phyloP scores from a whole-genome alignment of 2,113 vertebrate genomes.

The Marmota monax region DNA sequence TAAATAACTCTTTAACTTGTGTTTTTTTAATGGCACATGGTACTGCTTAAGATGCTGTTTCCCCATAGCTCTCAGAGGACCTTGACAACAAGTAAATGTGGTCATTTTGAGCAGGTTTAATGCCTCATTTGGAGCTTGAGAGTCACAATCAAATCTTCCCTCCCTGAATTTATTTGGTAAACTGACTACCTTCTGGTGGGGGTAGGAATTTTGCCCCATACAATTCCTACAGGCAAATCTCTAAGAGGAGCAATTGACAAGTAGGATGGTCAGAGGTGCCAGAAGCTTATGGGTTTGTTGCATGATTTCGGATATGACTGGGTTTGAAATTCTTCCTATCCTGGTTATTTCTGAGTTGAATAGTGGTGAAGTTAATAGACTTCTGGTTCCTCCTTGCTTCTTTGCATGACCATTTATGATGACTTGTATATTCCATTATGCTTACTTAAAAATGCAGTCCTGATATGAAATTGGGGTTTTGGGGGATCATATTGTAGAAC shows the following conservation, averaged over 20 bases:
- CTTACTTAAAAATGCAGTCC: slow-evolving; percentile 42
- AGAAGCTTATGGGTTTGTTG: background rate
- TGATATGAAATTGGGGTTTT: slow-evolving; percentile 59
- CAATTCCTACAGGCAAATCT: background rate
- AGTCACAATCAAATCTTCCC: background rate
- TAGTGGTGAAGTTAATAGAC: background rate
- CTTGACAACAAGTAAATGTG: slow-evolving; percentile 39
- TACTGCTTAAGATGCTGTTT: background rate
- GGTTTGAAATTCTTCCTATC: background rate
- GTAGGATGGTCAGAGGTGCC: background rate
- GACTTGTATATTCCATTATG: slow-evolving; percentile 23
- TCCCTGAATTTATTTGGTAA: slow-evolving; percentile 28
- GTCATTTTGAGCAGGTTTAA: background rate
- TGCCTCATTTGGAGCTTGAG: slow-evolving; percentile 13
- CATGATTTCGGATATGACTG: background rate
- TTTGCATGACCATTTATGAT: slow-evolving; percentile 49
- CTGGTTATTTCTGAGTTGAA: slow-evolving; percentile 3
- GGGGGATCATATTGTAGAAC: slow-evolving; percentile 16
- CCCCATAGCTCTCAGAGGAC: background rate
- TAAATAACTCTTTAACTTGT: background rate
- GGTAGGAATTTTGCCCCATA: slow-evolving; percentile 14
- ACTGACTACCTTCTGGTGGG: background rate
- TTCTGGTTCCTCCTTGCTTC: slow-evolving; percentile 10
- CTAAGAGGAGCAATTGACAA: slow-evolving; percentile 6
- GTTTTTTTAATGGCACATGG: background rate